Conservation (phyloP, 2,113 vertebrate genomes). For the Pyxicephalus adspersus region DNA sequence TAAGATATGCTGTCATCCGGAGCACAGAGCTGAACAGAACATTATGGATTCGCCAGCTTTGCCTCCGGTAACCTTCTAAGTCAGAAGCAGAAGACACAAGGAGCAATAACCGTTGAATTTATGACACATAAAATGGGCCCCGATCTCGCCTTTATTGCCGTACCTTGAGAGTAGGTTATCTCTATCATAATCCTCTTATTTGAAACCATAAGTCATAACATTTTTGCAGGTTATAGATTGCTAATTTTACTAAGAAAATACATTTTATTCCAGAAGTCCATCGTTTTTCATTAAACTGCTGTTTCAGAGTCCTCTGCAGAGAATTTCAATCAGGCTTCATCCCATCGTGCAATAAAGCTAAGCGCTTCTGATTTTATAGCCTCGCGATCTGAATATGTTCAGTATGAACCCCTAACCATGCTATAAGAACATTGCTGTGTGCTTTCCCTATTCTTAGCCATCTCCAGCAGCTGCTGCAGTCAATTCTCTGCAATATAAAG, state of each 20-base stretch:
- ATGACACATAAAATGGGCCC: constrained; percentile 35
- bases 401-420: constrained; percentile 14
- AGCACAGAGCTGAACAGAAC: not conserved
- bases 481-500: too few species aligned
- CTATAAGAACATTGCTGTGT: constrained; percentile 14
- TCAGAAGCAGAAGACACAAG: constrained; percentile 37
- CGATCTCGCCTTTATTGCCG: constrained; percentile 43
- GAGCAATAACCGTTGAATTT: constrained; percentile 29
- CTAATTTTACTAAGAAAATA: constrained; percentile 55
- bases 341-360: constrained; percentile 17
- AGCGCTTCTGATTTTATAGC: constrained; percentile 50
- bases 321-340: constrained; percentile 37
- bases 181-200: constrained; percentile 42
- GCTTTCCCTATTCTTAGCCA: not conserved
- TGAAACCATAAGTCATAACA: constrained; percentile 48
- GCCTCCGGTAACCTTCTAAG: constrained; percentile 42
- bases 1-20: constrained; percentile 24
- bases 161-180: constrained; percentile 54
- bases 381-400: constrained; percentile 16
- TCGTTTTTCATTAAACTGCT: constrained; percentile 42
- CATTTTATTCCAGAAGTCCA: constrained; percentile 42
- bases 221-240: constrained; percentile 45
- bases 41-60: constrained; percentile 36
- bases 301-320: constrained; percentile 34
- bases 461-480: not conserved